Base-by-base conservation (phyloP, 2,113 vertebrate species). In the Entelurus aequoreus region DNA sequence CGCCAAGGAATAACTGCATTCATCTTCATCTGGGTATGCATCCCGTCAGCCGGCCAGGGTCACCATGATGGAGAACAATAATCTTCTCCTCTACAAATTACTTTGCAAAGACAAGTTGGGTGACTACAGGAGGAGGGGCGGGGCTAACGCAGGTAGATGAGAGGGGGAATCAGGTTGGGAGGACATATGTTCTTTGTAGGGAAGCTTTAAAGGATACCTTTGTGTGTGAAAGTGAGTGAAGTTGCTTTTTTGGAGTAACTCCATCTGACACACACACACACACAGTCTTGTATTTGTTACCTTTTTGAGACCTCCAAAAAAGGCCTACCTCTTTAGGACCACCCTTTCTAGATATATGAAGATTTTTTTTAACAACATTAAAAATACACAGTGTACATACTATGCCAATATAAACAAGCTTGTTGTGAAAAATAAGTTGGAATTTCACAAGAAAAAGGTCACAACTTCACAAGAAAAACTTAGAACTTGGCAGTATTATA, bases 21-120 rank as follows among this genome's bases (percentile, higher is more conserved):
- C 94, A 99, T 99, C 95, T 99, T 99, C 92, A 99, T 99, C 95
- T 98, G 91, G 94, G 90, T 95, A 96, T 94, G 94, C 94, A 95
- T 90, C 93, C 93, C 95, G 93, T 92, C 95, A 96, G 93, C 92
- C 92, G 92, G 93, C 93, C 95, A 97, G 95, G 95, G 95, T 98
- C 95, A 97, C 92, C 89, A 94, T 92, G 93, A 97, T 97, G 95
- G 95, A 97, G 95, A 99, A 97, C 94, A 98, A 99, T 97, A 95
- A 98, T 98, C 95, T 96, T 94, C 95, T 94, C 91, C 92, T 95
- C 93, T 74, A 97, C 95, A 98, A 99, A 98, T 97, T 95, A 97
- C 92, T 97, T 94, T 92, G 94, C 93, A 94, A 93, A 96, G 94
- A 92, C 92, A 93, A 94, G 86, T 84, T 73, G 83, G 85, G 81